Evolutionary conservation across 2,113 vertebrate species (phyloP).

Genomic region (Gyps fulvus): DNA sequence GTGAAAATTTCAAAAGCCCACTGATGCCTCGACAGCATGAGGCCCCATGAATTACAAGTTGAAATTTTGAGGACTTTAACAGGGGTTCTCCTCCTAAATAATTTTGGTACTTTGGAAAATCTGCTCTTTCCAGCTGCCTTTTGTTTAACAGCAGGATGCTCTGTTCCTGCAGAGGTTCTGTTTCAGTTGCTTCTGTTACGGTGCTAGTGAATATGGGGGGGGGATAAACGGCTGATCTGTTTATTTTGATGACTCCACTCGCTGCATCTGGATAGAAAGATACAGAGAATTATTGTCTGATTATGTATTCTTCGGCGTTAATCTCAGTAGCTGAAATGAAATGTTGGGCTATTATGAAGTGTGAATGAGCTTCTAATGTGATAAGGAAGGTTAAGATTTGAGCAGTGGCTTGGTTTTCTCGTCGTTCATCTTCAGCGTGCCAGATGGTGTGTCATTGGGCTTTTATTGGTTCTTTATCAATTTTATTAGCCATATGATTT

Average conservation of each 20-base stretch:
- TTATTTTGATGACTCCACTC: neutral
- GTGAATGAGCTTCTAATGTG: constrained; percentile 24
- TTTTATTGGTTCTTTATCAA: constrained; percentile 73
- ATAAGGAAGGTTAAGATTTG: constrained; percentile 13
- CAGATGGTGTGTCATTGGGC: constrained; percentile 34
- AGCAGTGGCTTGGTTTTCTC: constrained; percentile 15
- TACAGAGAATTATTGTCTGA: constrained; percentile 34
- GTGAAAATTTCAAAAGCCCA: neutral
- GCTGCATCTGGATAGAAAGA: neutral
- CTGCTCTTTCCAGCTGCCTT: neutral
- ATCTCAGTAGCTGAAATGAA: constrained; percentile 14
- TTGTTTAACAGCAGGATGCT: neutral
- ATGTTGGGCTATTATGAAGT: neutral
- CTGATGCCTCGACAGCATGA: neutral
- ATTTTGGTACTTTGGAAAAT: neutral
- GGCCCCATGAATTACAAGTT: neutral
- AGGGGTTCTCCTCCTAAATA: neutral
- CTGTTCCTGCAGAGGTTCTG: neutral
- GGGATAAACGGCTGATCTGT: neutral
- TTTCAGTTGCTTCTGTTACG: neutral
- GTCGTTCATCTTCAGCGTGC: constrained; percentile 15
- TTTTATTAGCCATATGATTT: constrained; percentile 74
- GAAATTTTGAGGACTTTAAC: neutral
- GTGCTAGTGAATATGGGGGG: neutral
- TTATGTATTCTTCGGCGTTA: constrained; percentile 26